These are phyloP conservation scores for Bactericera cockerelli DNA, from an alignment of 1,140 invertebrate genomes.

Conservation along the genomic window DNA sequence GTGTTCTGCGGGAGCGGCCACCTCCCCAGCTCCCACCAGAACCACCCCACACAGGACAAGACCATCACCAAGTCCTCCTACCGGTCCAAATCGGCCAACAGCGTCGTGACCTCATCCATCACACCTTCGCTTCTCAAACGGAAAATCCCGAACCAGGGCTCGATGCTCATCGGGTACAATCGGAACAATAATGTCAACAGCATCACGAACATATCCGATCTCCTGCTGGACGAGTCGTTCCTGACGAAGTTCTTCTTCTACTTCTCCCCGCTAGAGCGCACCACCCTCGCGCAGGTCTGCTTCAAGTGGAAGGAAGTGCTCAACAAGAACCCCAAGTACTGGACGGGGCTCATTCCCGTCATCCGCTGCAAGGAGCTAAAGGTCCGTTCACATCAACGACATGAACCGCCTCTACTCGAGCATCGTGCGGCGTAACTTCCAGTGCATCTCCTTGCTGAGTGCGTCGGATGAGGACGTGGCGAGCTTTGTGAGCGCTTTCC, in stretches of 20 bases:
- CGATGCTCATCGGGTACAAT: conserved; percentile 23
- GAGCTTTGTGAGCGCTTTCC: conserved; percentile 70
- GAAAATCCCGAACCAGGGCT: conserved; percentile 18
- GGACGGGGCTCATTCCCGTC: conserved; percentile 65
- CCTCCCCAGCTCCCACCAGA: conserved; percentile 18
- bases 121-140: neutral
- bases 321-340: conserved; percentile 66
- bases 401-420: conserved; percentile 53
- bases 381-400: conserved; percentile 44
- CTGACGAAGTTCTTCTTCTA: conserved; percentile 69
- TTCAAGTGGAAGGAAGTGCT: conserved; percentile 69
- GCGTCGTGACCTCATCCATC: conserved; percentile 25
- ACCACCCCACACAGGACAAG: conserved; percentile 21
- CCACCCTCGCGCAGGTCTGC: conserved; percentile 64
- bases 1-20: conserved; percentile 50
- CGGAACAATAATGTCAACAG: neutral
- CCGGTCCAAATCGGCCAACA: neutral
- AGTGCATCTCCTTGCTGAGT: conserved; percentile 62
- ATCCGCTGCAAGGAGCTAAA: conserved; percentile 66
- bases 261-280: conserved; percentile 60
- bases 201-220: conserved; percentile 35
- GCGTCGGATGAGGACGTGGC: conserved; percentile 77
- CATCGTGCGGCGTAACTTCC: conserved; percentile 49
- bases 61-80: conserved; percentile 17
- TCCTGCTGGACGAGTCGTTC: conserved; percentile 70